Percentiles rank a stretch among this genome's conserved stretches.
phyloP scores from a whole-genome alignment of 2,113 vertebrate species.

The Gorsachius goisagi region DNA sequence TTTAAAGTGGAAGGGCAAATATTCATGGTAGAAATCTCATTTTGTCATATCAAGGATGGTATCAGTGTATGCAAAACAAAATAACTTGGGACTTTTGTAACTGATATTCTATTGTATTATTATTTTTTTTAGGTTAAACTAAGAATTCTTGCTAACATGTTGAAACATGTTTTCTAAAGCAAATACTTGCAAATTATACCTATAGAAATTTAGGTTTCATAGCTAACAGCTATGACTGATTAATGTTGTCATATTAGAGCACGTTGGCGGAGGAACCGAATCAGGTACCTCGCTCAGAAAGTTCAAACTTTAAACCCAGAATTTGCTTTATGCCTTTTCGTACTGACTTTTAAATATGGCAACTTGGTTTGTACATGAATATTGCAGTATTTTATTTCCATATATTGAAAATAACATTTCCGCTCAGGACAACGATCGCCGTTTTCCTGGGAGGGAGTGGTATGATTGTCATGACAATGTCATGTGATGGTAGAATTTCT shows the following conservation, averaged over 20 bases:
- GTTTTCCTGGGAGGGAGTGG: conserved; percentile 79
- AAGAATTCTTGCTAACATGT: conserved; percentile 3
- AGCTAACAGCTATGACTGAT: not conserved
- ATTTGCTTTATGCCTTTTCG: conserved; percentile 73
- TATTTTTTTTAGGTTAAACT: conserved; percentile 26
- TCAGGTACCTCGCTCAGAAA: not conserved
- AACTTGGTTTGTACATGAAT: conserved; percentile 77
- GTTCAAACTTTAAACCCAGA: conserved; percentile 26
- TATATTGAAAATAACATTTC: conserved; percentile 79
- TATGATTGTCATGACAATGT: conserved; percentile 86
- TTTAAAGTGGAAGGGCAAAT: not conserved
- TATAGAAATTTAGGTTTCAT: not conserved
- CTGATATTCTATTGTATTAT: not conserved
- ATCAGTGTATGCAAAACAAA: not conserved
- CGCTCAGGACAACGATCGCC: conserved; percentile 61
- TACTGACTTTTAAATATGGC: conserved; percentile 72
- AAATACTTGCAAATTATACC: conserved; percentile 8
- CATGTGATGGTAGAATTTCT: conserved; percentile 83
- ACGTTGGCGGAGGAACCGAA: not conserved
- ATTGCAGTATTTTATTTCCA: conserved; percentile 80
- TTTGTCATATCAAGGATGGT: conserved; percentile 2
- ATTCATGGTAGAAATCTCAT: conserved; percentile 13
- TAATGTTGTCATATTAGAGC: not conserved
- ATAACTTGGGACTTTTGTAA: conserved; percentile 21
- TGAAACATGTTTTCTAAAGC: conserved; percentile 47